Conservation (phyloP, 2,113 vertebrate species). For the Calidris pygmaea region DNA sequence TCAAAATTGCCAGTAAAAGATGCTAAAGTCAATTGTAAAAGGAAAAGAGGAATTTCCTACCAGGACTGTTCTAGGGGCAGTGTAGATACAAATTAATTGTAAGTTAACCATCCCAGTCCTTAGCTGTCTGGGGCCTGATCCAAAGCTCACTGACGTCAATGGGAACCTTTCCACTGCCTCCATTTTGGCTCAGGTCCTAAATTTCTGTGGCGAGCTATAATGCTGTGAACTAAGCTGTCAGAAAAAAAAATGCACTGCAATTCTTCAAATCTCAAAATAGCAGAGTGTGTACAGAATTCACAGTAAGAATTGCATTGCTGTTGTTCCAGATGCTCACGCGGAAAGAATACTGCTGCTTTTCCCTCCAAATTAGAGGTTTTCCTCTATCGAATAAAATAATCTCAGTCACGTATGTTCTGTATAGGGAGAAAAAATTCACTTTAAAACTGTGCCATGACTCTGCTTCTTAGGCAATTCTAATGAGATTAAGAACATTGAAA, state of each 20-base stretch:
- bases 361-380: background rate
- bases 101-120: constrained; percentile 20
- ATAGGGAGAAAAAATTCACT: background rate
- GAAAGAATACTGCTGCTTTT: background rate
- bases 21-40: background rate
- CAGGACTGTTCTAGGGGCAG: background rate
- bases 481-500: background rate
- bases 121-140: background rate
- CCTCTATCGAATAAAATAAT: background rate
- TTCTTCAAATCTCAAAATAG: constrained; percentile 37
- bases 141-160: constrained; percentile 54
- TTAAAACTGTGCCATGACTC: background rate
- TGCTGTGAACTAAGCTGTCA: constrained; percentile 28
- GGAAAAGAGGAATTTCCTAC: background rate
- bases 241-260: background rate
- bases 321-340: background rate
- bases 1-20: background rate
- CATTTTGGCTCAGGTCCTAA: constrained; percentile 36
- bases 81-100: background rate
- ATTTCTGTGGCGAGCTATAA: constrained; percentile 51
- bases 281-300: background rate
- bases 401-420: background rate
- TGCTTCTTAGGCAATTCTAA: background rate
- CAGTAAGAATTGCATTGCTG: background rate
- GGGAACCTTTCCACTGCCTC: constrained; percentile 39